Conservation (phyloP, 2,888 invertebrate genomes). For the Drosophila formosana region DNA sequence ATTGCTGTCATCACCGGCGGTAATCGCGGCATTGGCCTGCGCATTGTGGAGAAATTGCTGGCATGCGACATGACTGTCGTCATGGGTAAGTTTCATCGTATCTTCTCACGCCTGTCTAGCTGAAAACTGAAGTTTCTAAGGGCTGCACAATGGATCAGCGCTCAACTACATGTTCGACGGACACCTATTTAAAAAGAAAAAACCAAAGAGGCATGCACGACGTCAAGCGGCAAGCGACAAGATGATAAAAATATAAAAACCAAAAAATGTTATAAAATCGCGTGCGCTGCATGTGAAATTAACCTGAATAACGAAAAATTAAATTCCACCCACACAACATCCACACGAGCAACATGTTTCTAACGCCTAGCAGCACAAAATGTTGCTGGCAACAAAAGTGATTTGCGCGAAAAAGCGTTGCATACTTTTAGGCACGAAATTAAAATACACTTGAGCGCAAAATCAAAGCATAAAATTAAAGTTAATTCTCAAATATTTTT, state of each 20-base stretch:
- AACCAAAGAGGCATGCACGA: conserved; percentile 14
- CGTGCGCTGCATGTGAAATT: conserved; percentile 13
- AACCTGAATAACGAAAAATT: not conserved
- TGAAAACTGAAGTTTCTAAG: not conserved
- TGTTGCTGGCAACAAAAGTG: conserved; percentile 9
- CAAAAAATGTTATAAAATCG: conserved; percentile 6
- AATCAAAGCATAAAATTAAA: not conserved
- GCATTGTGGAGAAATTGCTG: conserved; percentile 91
- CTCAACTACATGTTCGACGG: conserved; percentile 55
- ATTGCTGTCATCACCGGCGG: conserved; percentile 95
- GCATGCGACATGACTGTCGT: conserved; percentile 92
- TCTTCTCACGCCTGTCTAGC: conserved; percentile 7
- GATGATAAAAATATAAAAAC: conserved; percentile 10
- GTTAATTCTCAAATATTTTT: not conserved
- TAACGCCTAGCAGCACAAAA: not conserved
- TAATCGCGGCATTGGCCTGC: conserved; percentile 92
- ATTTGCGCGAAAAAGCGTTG: not conserved
- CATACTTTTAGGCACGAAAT: conserved; percentile 27
- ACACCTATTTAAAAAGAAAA: conserved; percentile 19
- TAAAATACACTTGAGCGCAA: not conserved
- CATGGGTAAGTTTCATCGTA: conserved; percentile 86
- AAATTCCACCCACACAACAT: conserved; percentile 10
- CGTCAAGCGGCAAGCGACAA: not conserved
- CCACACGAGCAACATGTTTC: conserved; percentile 22
- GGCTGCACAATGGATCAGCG: conserved; percentile 16